These are phyloP conservation scores for Cosmorhoe ocellata DNA, from an alignment of 2,888 invertebrate genomes.

Conservation along the genomic window DNA sequence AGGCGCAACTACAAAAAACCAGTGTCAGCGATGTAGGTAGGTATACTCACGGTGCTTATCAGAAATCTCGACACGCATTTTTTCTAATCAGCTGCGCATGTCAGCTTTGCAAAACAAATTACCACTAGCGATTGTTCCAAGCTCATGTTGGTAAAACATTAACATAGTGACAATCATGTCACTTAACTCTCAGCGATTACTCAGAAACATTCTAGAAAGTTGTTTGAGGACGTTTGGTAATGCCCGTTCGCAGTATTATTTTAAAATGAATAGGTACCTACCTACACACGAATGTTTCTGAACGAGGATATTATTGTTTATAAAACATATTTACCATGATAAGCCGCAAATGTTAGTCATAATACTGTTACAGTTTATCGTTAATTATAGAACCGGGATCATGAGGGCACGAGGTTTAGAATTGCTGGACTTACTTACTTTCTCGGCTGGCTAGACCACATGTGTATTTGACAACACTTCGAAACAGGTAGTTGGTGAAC, in stretches of 20 bases:
- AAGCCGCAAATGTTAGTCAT: slow-evolving; percentile 40
- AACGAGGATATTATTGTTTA: slow-evolving; percentile 32
- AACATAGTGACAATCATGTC: no score
- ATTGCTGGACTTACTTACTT: slow-evolving; percentile 71
- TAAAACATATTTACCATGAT: slow-evolving; percentile 35
- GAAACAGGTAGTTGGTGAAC: slow-evolving; percentile 71
- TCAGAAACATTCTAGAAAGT: slow-evolving; percentile 54
- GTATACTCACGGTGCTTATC: neutral
- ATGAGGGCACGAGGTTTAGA: slow-evolving; percentile 11
- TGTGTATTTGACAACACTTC: slow-evolving; percentile 78
- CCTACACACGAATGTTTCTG: no score
- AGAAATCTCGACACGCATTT: slow-evolving; percentile 22
- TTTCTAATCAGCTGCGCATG: slow-evolving; percentile 24
- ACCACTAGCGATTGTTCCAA: slow-evolving; percentile 19
- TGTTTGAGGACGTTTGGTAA: slow-evolving; percentile 37
- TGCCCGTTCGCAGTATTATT: slow-evolving; percentile 20
- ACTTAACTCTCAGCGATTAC: slow-evolving; percentile 23
- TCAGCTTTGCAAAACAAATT: slow-evolving; percentile 32
- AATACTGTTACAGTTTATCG: slow-evolving; percentile 41
- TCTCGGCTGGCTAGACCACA: slow-evolving; percentile 74
- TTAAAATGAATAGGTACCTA: neutral
- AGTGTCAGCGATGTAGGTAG: no score
- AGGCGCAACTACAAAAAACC: no score
- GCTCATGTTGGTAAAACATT: slow-evolving; percentile 18
- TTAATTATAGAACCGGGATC: slow-evolving; percentile 49